A percentile compares a stretch with the other conserved stretches of the same genome.
Evolutionary conservation across 1,140 invertebrate species (phyloP).

Genomic region (Arion vulgaris): DNA sequence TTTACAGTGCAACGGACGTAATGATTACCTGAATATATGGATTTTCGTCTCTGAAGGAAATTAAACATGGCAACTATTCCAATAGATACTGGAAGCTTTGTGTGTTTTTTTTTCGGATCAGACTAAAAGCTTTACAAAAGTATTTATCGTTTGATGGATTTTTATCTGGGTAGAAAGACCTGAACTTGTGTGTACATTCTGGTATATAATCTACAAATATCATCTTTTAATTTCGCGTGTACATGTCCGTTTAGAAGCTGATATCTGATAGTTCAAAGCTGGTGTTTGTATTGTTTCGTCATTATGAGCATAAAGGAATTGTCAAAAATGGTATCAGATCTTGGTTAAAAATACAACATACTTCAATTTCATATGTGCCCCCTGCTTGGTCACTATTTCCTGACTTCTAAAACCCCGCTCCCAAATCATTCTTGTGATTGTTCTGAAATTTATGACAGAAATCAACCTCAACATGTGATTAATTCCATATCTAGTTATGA

Average conservation of each 20-base stretch:
- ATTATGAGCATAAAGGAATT: background rate
- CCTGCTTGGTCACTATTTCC: background rate
- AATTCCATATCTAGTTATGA: background rate
- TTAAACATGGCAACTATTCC: background rate
- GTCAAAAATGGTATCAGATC: background rate
- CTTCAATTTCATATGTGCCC: conserved; percentile 1
- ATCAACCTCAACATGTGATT: background rate
- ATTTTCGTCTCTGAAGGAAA: background rate
- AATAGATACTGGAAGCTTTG: background rate
- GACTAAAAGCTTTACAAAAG: background rate
- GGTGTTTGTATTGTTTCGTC: background rate
- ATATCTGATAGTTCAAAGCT: background rate
- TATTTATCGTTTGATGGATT: background rate
- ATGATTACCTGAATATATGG: background rate
- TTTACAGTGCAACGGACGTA: background rate
- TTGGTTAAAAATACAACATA: background rate
- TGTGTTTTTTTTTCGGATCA: background rate
- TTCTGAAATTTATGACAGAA: background rate
- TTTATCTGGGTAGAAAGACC: background rate
- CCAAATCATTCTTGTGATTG: background rate
- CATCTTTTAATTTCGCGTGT: background rate
- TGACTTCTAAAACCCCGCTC: background rate
- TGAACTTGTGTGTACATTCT: background rate
- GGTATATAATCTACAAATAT: background rate
- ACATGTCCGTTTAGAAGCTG: background rate